These are phyloP conservation scores for Myotis lucifugus DNA, from an alignment of 2,113 vertebrate genomes.

Conservation along the genomic window DNA sequence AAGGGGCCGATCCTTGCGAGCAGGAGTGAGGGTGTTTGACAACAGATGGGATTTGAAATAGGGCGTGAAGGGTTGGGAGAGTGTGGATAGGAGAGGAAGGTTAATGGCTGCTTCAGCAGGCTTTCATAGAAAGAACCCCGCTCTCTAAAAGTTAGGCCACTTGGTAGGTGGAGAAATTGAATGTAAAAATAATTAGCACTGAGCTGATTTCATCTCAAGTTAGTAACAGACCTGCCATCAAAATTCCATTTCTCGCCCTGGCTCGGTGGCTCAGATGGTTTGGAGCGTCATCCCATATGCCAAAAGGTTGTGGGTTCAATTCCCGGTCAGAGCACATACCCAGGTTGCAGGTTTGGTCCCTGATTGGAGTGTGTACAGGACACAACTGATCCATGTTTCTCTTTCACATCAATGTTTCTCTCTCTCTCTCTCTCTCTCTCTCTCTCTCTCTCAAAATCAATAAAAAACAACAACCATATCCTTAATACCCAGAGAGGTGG, in stretches of 20 bases:
- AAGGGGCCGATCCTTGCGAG: neutral
- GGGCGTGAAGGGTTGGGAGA: neutral
- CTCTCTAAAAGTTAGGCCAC: neutral
- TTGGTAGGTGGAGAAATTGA: constrained; percentile 56
- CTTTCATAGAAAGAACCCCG: neutral
- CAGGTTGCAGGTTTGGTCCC: too few species aligned
- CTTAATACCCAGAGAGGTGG: neutral
- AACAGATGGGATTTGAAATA: neutral
- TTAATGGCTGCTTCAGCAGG: neutral
- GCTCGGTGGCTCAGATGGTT: neutral
- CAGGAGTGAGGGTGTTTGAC: neutral
- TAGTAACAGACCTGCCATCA: constrained; percentile 30
- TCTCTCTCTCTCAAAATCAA: neutral
- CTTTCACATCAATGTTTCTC: neutral
- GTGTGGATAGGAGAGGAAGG: neutral
- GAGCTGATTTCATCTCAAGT: constrained; percentile 47
- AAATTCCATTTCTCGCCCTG: constrained; percentile 30
- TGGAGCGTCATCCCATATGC: neutral
- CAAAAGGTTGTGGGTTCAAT: neutral
- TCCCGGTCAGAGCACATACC: neutral
- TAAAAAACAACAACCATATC: neutral
- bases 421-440: neutral
- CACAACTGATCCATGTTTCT: neutral
- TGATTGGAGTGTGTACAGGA: too few species aligned
- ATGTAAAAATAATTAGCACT: constrained; percentile 53